These are phyloP conservation scores for Cryptocephalus primarius DNA, from an alignment of 2,888 invertebrate species.

Conservation along the genomic window DNA sequence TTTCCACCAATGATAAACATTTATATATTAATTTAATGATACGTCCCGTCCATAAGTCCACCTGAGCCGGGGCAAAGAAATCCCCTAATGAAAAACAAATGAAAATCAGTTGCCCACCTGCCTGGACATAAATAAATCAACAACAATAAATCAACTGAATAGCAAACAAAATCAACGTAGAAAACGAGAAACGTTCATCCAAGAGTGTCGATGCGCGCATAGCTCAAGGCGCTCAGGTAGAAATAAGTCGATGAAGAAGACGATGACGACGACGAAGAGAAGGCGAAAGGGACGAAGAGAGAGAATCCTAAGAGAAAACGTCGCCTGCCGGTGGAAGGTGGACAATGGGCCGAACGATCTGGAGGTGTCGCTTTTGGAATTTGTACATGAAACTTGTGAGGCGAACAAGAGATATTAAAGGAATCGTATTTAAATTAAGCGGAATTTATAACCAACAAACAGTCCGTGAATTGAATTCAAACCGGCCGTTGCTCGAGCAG, in stretches of 20 bases:
- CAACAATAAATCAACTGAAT: slow-evolving; percentile 17
- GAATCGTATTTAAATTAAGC: too few relatives aligned
- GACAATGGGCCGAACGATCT: too few relatives aligned
- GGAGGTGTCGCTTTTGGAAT: too few relatives aligned
- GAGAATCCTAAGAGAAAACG: too few relatives aligned
- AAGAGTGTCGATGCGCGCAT: slow-evolving; percentile 10
- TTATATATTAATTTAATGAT: background rate
- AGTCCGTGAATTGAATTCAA: too few relatives aligned
- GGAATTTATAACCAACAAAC: too few relatives aligned
- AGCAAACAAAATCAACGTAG: slow-evolving; percentile 20
- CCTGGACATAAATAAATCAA: slow-evolving; percentile 20
- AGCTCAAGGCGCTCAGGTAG: slow-evolving; percentile 1
- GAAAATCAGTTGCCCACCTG: slow-evolving; percentile 18
- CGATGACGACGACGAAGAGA: too few relatives aligned
- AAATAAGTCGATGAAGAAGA: background rate
- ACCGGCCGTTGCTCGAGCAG: too few relatives aligned
- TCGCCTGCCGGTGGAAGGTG: too few relatives aligned
- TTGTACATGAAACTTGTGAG: too few relatives aligned
- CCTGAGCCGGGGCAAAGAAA: background rate
- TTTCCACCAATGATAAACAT: background rate
- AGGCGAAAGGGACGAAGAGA: too few relatives aligned
- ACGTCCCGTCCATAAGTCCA: background rate
- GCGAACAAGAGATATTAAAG: too few relatives aligned
- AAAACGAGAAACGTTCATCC: slow-evolving; percentile 16
- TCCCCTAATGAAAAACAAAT: slow-evolving; percentile 13